Conservation (phyloP, 2,113 vertebrate species). For the Indicator indicator region DNA sequence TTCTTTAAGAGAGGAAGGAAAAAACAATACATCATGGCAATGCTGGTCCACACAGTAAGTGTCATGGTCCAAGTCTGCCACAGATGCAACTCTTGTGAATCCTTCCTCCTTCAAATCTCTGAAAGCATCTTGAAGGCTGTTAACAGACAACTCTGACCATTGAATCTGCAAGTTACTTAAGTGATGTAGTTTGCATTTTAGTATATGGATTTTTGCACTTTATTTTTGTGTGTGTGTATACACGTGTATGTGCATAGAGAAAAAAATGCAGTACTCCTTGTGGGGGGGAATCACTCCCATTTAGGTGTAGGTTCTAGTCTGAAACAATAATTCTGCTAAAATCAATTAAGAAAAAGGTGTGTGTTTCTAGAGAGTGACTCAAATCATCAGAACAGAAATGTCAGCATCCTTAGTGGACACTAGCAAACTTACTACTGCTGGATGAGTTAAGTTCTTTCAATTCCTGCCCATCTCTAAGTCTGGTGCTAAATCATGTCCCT, state of each 20-base stretch:
- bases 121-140: conserved; percentile 84
- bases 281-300: neutral
- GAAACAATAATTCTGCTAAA: neutral
- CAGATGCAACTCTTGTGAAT: conserved; percentile 80
- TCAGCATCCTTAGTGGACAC: neutral
- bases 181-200: neutral
- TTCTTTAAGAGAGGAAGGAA: conserved; percentile 83
- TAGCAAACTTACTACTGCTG: neutral
- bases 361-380: neutral
- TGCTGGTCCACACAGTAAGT: conserved; percentile 86
- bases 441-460: neutral
- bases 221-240: neutral
- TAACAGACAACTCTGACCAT: conserved; percentile 41
- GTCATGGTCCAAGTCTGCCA: conserved; percentile 71
- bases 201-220: neutral
- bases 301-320: neutral
- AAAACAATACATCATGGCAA: conserved; percentile 84
- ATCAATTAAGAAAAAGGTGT: neutral
- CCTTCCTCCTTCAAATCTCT: conserved; percentile 77
- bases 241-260: too few relatives aligned
- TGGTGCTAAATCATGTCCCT: too few relatives aligned
- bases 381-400: neutral
- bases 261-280: neutral
- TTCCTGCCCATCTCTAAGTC: neutral
- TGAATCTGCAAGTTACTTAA: neutral